phyloP scores from a whole-genome alignment of 2,113 vertebrate species.

The Gavialis gangeticus region DNA sequence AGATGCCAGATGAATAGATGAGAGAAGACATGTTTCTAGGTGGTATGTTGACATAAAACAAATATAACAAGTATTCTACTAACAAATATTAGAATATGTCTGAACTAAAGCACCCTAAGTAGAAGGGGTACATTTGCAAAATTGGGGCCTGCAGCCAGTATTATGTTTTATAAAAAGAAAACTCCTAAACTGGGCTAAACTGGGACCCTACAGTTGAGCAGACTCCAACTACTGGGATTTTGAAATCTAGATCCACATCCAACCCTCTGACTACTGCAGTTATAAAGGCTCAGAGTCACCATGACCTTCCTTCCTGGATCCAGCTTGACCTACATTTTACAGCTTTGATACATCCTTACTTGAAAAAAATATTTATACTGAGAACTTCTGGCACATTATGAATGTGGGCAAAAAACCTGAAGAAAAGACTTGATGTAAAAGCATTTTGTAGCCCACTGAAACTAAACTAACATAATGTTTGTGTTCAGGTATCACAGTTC shows the following conservation, averaged over 20 bases:
- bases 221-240: background rate
- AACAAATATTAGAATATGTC: background rate
- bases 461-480: background rate
- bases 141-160: background rate
- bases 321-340: background rate
- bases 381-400: background rate
- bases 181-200: background rate
- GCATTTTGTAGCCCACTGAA: background rate
- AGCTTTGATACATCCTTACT: background rate
- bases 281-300: background rate
- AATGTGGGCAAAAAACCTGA: background rate
- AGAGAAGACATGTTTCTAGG: background rate
- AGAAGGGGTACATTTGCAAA: background rate
- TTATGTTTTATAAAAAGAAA: background rate
- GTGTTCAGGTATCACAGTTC: background rate
- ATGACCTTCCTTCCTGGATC: accelerated
- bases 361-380: background rate
- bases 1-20: background rate
- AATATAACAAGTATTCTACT: background rate
- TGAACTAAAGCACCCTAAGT: background rate
- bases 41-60: background rate
- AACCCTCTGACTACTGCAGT: background rate
- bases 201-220: accelerated
- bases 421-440: background rate
- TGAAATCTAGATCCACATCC: background rate